A percentile compares a stretch with the other conserved stretches of the same genome.
These are phyloP conservation scores for Amiota minor DNA, from an alignment of 2,888 invertebrate genomes.

Conservation along the genomic window DNA sequence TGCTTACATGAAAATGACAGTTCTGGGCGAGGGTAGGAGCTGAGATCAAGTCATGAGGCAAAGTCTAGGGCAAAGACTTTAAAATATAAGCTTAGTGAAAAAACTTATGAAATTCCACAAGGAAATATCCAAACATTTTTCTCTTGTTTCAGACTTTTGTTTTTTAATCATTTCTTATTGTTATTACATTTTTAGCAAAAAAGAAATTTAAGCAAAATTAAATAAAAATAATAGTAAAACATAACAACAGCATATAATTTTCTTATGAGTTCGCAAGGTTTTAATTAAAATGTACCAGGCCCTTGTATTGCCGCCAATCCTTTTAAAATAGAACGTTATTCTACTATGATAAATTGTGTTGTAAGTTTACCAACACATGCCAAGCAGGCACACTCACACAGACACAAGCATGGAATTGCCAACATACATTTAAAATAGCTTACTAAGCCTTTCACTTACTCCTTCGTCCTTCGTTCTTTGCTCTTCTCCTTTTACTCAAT, in stretches of 20 bases:
- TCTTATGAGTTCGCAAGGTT: slow-evolving; percentile 61
- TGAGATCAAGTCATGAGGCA: too few species aligned
- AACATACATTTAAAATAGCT: not conserved
- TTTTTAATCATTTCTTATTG: too few species aligned
- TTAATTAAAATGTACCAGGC: slow-evolving; percentile 57
- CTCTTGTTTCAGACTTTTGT: too few species aligned
- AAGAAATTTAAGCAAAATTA: too few species aligned
- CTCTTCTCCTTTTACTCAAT: not conserved
- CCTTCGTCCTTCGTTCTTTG: not conserved
- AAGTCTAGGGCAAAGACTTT: too few species aligned
- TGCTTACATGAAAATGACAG: too few species aligned
- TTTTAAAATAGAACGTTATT: not conserved
- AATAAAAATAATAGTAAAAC: too few species aligned
- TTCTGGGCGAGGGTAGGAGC: too few species aligned
- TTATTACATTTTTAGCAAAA: too few species aligned
- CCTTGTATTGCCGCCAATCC: not conserved
- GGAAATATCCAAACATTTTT: too few species aligned
- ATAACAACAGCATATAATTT: not conserved
- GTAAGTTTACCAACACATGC: not conserved
- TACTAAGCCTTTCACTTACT: not conserved
- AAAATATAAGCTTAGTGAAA: too few species aligned
- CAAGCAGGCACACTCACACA: not conserved
- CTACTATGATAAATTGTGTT: slow-evolving; percentile 22
- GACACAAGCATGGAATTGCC: not conserved
- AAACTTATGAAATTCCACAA: too few species aligned